Percentiles rank a stretch among this genome's conserved stretches.
phyloP scores from a whole-genome alignment of 2,888 invertebrate genomes.

The Drosophila neonasuta region DNA sequence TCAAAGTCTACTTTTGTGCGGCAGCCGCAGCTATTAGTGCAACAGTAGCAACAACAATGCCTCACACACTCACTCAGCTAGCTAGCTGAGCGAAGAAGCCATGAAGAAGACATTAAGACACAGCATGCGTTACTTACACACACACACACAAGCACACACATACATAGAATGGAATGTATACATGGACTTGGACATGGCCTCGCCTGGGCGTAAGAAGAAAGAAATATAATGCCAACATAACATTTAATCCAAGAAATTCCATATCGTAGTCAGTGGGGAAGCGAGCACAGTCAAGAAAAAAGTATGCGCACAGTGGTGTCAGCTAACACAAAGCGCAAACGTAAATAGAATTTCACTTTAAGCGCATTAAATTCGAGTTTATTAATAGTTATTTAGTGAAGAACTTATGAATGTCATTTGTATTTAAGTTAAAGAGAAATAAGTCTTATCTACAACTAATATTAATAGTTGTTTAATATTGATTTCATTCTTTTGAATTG shows the following conservation, averaged over 20 bases:
- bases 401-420: too few relatives aligned
- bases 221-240: slow-evolving; percentile 78
- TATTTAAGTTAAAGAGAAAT: too few relatives aligned
- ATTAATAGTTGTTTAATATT: not conserved
- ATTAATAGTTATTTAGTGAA: not conserved
- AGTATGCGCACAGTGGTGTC: slow-evolving; percentile 50
- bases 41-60: slow-evolving; percentile 47
- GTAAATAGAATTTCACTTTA: slow-evolving; percentile 3
- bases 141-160: slow-evolving; percentile 22
- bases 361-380: not conserved
- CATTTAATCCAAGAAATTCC: slow-evolving; percentile 77
- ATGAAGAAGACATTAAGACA: slow-evolving; percentile 72
- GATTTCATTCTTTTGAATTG: too few relatives aligned
- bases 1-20: slow-evolving; percentile 65
- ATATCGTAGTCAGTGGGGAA: slow-evolving; percentile 60
- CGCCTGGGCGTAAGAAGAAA: slow-evolving; percentile 66
- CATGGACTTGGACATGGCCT: slow-evolving; percentile 37
- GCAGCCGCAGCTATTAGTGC: slow-evolving; percentile 67
- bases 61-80: slow-evolving; percentile 7
- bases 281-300: slow-evolving; percentile 27
- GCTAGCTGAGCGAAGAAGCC: slow-evolving; percentile 32
- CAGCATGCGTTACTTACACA: slow-evolving; percentile 68
- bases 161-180: slow-evolving; percentile 5
- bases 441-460: too few relatives aligned
- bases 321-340: slow-evolving; percentile 1